Evolutionary conservation across 2,888 invertebrate species (phyloP).

Genomic region (Luperina nickerlii): DNA sequence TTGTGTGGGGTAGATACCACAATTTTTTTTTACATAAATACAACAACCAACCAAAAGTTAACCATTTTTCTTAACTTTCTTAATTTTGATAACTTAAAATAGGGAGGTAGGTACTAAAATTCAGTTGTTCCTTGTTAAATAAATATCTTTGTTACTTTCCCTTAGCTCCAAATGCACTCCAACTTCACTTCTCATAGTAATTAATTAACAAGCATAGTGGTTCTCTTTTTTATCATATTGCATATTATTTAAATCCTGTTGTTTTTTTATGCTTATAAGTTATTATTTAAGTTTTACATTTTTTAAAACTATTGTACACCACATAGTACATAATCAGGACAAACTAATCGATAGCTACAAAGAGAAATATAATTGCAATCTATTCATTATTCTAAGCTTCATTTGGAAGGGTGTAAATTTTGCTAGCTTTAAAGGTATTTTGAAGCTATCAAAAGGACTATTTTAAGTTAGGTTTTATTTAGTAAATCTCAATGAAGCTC

Average conservation of each 20-base stretch:
- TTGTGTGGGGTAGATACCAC: background rate
- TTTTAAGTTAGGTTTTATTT: background rate
- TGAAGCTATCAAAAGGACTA: background rate
- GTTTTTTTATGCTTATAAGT: background rate
- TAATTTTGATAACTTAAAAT: background rate
- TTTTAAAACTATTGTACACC: background rate
- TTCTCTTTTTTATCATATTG: no score
- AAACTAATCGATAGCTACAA: background rate
- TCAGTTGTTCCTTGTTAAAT: background rate
- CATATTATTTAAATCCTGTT: no score
- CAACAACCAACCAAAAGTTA: background rate
- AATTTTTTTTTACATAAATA: background rate
- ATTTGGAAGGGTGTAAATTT: background rate
- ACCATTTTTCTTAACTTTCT: background rate
- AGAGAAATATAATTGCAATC: background rate
- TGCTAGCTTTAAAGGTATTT: background rate
- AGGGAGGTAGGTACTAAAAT: no score
- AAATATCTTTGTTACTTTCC: background rate
- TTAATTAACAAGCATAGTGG: background rate
- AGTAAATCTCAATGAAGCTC: background rate
- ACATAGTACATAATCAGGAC: background rate
- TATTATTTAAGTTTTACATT: background rate
- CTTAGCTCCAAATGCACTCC: background rate
- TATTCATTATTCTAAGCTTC: background rate
- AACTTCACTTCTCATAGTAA: background rate